Evolutionary conservation across 1,140 invertebrate species (phyloP), one percentile per base, ranked within the genome.

Genomic region (Protaetia brevitarsis): DNA sequence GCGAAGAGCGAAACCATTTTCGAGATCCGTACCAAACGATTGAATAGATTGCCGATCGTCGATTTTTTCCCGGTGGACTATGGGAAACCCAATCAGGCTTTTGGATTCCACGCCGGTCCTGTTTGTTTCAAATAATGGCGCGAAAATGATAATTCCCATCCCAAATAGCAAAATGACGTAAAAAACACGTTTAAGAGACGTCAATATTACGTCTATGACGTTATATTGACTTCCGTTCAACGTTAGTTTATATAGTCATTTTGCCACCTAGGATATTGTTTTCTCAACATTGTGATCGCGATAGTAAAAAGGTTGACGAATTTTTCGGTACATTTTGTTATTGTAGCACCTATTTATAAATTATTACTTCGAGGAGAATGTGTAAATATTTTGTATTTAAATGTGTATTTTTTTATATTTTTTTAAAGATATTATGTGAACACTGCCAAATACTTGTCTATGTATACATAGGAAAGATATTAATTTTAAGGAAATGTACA

Each of bases 41-140:
- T 88, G 27, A 81, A 86, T 11, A 83, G 86, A 63, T 77, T 95
- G 28, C 93, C 93, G 0, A 82, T 95, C 7, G 82, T 87, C 3
- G 93, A 94, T 76, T 94, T 95, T 76, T 84, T 86, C 65, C 91
- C 92, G 0, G 73, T 85, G 1, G 89, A 92, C 73, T 94, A 91
- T 74, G 87, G 90, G 1, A 80, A 84, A 41, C 84, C 88, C 0
- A 83, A 88, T 72, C 92, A 95, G 79, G 87, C 91, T 13, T 95
- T 95, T 78, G 89, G 92, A 7, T 95, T 95, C 77, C 83, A 86
- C 68, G 84, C 89, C 1, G 93, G 93, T 4, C 91, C 92, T 1
- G 85, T 94, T 37, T 95, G 93, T 75, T 94, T 93, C 76, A 84
- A 83, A 71, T 89, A 59, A 19, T 10, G n/a, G n/a, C n/a, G n/a